phyloP scores from a whole-genome alignment of 2,888 invertebrate genomes.

The Drosophila ustulata region DNA sequence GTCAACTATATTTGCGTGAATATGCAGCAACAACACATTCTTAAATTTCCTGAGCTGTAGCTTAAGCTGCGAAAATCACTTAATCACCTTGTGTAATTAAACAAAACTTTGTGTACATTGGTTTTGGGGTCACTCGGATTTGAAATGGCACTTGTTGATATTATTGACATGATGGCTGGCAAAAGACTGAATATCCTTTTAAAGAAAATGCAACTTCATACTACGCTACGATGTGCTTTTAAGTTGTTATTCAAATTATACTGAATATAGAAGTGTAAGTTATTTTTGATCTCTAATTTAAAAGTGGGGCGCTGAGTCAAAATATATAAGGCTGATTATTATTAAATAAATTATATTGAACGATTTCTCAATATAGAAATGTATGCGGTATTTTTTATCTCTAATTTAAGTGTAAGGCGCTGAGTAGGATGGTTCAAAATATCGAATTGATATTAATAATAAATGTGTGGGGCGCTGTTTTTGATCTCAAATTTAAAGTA shows the following conservation, averaged over 20 bases:
- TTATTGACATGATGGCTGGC: neutral
- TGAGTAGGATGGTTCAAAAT: too few species aligned
- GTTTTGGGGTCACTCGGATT: conserved; percentile 39
- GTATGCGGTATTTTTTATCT: too few species aligned
- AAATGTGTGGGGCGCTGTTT: too few species aligned
- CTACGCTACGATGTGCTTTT: conserved; percentile 1
- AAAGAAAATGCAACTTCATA: conserved; percentile 29
- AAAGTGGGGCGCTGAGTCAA: neutral
- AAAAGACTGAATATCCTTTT: neutral
- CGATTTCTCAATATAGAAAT: too few species aligned
- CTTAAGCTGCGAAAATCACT: conserved; percentile 55
- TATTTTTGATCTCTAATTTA: conserved; percentile 24
- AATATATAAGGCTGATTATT: too few species aligned
- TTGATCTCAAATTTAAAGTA: too few species aligned
- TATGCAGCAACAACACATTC: conserved; percentile 15
- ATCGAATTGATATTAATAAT: too few species aligned
- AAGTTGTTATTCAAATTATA: neutral
- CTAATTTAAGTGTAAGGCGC: too few species aligned
- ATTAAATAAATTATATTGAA: too few species aligned
- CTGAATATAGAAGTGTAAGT: neutral
- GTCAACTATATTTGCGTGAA: conserved; percentile 34
- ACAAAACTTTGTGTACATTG: conserved; percentile 3
- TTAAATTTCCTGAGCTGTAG: conserved; percentile 35
- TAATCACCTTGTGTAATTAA: conserved; percentile 38
- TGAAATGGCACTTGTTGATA: conserved; percentile 53